These are phyloP conservation scores for Threskiornis aethiopicus DNA, from an alignment of 2,797 vertebrate genomes.

Conservation along the genomic window DNA sequence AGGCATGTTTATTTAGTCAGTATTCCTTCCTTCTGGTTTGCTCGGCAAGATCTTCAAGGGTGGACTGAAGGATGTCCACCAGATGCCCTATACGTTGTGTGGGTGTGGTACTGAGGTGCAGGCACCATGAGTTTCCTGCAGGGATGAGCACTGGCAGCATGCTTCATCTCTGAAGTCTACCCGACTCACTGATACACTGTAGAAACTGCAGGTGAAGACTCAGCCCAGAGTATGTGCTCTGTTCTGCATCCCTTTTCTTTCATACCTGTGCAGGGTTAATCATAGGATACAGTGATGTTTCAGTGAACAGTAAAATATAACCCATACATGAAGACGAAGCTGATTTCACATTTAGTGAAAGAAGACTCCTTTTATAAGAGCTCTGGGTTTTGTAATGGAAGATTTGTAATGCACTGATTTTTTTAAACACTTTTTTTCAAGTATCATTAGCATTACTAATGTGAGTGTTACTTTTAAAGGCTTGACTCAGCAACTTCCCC, in stretches of 20 bases:
- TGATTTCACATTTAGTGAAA: background rate
- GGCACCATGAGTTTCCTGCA: background rate
- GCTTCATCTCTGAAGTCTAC: too few species aligned
- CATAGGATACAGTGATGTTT: background rate
- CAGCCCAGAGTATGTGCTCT: background rate
- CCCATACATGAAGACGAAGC: background rate
- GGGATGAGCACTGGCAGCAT: background rate
- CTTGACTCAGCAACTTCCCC: constrained; percentile 14
- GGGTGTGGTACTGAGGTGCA: background rate
- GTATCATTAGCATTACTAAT: constrained; percentile 38
- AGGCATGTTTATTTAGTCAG: background rate
- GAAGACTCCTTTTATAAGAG: background rate
- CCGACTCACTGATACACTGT: accelerated
- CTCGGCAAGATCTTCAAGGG: background rate
- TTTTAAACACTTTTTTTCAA: background rate
- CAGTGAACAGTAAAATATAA: background rate
- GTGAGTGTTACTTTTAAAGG: constrained; percentile 6
- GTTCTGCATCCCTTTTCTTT: background rate
- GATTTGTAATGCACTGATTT: background rate
- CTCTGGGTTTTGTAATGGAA: background rate
- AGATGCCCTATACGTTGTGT: accelerated
- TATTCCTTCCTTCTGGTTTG: background rate
- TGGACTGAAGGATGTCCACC: background rate
- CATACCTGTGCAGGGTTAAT: background rate
- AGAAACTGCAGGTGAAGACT: background rate